Percentiles rank a stretch among this genome's conserved stretches.
Evolutionary conservation across 2,888 invertebrate species (phyloP).

Genomic region (Macroteleia sp.): DNA sequence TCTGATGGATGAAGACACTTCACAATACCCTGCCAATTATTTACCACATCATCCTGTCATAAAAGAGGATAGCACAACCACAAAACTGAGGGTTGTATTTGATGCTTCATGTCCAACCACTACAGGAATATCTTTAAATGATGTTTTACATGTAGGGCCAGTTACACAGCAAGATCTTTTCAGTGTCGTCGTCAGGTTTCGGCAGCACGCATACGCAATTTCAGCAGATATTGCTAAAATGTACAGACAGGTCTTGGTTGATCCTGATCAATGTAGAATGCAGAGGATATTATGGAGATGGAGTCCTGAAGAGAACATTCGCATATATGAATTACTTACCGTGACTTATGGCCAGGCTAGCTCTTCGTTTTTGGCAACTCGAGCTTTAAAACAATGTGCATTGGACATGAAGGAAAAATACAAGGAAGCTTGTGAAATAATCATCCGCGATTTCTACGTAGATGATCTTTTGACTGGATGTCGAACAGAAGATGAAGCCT

Average conservation of each 20-base stretch:
- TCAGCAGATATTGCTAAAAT: not conserved
- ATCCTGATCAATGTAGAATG: not conserved
- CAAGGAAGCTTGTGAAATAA: constrained; percentile 28
- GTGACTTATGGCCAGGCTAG: constrained; percentile 69
- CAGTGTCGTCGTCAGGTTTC: not conserved
- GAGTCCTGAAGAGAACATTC: constrained; percentile 16
- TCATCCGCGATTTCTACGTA: too few species aligned
- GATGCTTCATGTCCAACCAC: not conserved
- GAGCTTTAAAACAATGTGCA: constrained; percentile 66
- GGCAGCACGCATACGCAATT: not conserved
- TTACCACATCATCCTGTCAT: constrained; percentile 4
- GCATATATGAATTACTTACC: constrained; percentile 57
- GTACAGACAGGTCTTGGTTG: not conserved
- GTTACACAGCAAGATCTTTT: not conserved
- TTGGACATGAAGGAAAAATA: constrained; percentile 37
- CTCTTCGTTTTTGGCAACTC: constrained; percentile 64
- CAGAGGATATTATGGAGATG: constrained; percentile 72
- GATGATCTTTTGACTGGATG: too few species aligned
- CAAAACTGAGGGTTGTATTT: not conserved
- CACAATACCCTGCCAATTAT: not conserved
- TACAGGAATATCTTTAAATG: not conserved
- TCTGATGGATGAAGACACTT: too few species aligned
- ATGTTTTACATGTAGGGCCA: not conserved
- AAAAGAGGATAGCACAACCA: not conserved
- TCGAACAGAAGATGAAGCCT: too few species aligned